These are phyloP conservation scores for Martes martes DNA, from an alignment of 2,113 vertebrate genomes.

Conservation along the genomic window DNA sequence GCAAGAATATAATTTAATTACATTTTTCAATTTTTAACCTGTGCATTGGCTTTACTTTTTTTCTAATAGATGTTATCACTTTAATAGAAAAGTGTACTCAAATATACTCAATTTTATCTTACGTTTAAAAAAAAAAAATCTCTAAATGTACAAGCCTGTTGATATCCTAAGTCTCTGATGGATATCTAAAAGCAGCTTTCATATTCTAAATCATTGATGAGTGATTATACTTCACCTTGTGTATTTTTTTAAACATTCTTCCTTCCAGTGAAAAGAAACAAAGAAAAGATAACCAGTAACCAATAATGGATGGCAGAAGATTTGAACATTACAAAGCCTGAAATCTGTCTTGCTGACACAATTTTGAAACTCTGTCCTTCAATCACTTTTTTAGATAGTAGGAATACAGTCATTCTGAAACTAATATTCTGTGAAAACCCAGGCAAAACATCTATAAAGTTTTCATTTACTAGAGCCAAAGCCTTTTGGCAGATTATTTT, in stretches of 20 bases:
- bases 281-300: neutral
- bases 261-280: neutral
- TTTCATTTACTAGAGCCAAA: neutral
- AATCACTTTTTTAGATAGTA: neutral
- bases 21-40: slow-evolving; percentile 68
- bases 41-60: slow-evolving; percentile 42
- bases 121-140: neutral
- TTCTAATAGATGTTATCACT: slow-evolving; percentile 43
- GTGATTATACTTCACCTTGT: neutral
- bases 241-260: neutral
- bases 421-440: neutral
- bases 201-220: neutral
- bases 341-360: neutral
- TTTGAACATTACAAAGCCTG: neutral
- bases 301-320: neutral
- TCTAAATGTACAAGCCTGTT: neutral
- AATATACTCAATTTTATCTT: slow-evolving; percentile 11
- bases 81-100: neutral
- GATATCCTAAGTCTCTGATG: neutral
- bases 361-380: neutral
- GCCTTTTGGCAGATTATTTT: neutral
- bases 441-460: neutral
- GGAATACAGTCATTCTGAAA: neutral
- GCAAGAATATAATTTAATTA: slow-evolving; percentile 69
- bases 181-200: neutral